Percentiles rank a stretch among this genome's conserved stretches.
Evolutionary conservation across 2,888 invertebrate species (phyloP).

Genomic region (Tenthredo notha): DNA sequence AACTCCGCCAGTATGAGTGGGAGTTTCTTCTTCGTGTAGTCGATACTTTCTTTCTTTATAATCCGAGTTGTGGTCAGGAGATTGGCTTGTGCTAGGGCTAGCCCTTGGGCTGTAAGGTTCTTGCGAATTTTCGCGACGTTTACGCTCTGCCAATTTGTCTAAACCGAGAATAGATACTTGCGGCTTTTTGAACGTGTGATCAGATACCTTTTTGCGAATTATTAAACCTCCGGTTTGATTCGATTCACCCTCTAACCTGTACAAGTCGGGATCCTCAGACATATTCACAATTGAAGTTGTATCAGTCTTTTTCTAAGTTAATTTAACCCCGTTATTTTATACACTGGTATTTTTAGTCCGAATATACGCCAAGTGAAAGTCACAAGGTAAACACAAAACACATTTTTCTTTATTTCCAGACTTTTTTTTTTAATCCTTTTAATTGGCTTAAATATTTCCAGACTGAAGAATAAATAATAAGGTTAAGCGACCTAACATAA

Average conservation of each 20-base stretch:
- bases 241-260: slow-evolving; percentile 78
- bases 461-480: neutral
- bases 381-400: neutral
- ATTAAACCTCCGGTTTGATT: slow-evolving; percentile 77
- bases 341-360: neutral
- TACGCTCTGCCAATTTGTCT: slow-evolving; percentile 91
- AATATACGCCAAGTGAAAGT: neutral
- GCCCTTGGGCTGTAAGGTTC: slow-evolving; percentile 68
- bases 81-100: slow-evolving; percentile 70
- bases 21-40: slow-evolving; percentile 91
- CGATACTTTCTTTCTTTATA: slow-evolving; percentile 85
- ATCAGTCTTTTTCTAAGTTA: neutral
- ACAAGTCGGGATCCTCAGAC: slow-evolving; percentile 71
- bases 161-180: slow-evolving; percentile 89
- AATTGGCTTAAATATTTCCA: too few relatives aligned
- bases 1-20: slow-evolving; percentile 96
- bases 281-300: neutral
- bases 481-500: neutral
- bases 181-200: slow-evolving; percentile 86
- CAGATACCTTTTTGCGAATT: slow-evolving; percentile 77
- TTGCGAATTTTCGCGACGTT: slow-evolving; percentile 80
- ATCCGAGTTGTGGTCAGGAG: slow-evolving; percentile 60
- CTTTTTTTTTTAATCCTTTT: too few relatives aligned
- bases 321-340: neutral
- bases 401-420: too few relatives aligned